Conservation (phyloP, 2,113 vertebrate species). For the Alethe diademata region DNA sequence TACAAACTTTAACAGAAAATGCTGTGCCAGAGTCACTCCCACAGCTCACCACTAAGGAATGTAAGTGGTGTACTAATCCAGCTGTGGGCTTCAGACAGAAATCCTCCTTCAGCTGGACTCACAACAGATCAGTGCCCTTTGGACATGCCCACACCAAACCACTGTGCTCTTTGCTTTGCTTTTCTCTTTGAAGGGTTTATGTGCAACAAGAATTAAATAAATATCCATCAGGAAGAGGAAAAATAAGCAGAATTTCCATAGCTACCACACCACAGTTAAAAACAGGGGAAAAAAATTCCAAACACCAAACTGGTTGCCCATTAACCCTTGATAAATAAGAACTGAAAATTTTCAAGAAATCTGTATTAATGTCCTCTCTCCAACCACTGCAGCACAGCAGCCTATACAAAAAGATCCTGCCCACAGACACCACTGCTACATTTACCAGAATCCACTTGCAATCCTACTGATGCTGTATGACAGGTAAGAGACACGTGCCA, state of each 20-base stretch:
- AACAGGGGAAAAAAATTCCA: not conserved
- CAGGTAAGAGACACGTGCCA: rapidly evolving
- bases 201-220: not conserved
- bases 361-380: not conserved
- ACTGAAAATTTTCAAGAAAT: not conserved
- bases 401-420: rapidly evolving
- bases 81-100: not conserved
- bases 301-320: not conserved
- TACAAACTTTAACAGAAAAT: not conserved
- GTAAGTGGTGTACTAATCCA: not conserved
- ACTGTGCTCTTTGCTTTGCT: not conserved
- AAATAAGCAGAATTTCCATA: not conserved
- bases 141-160: not conserved
- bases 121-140: not conserved
- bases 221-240: not conserved
- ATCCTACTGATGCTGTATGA: not conserved
- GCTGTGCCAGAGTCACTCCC: not conserved
- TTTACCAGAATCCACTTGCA: not conserved
- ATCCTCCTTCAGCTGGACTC: not conserved
- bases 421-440: not conserved
- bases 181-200: not conserved
- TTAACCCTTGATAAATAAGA: not conserved
- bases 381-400: not conserved
- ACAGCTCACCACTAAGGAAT: constrained; percentile 21
- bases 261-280: not conserved